Percentiles rank a stretch among this genome's conserved stretches.
Conservation (phyloP, 2,888 invertebrate species). For the Operophtera brumata region DNA sequence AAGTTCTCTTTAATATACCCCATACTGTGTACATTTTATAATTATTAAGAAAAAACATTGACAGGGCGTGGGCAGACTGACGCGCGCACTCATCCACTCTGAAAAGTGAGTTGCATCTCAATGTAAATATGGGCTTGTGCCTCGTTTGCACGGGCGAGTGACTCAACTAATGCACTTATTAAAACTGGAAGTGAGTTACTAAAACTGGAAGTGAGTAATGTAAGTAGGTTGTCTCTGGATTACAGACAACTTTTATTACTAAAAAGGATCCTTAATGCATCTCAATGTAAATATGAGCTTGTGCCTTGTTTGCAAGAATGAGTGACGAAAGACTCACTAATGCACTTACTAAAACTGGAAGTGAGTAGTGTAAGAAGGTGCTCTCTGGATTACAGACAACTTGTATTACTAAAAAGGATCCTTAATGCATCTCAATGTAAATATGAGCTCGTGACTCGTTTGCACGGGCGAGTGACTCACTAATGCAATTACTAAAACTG, state of each 20-base stretch:
- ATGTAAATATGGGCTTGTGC: constrained; percentile 34
- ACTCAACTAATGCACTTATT: constrained; percentile 24
- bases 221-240: too few species aligned
- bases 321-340: constrained; percentile 28
- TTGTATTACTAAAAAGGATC: too few species aligned
- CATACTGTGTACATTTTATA: constrained; percentile 27
- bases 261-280: constrained; percentile 11
- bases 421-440: constrained; percentile 34
- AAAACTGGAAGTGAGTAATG: too few species aligned
- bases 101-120: constrained; percentile 28
- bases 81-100: constrained; percentile 35
- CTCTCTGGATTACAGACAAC: too few species aligned
- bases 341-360: constrained; percentile 23
- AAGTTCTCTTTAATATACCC: constrained; percentile 23
- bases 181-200: neutral
- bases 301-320: constrained; percentile 28
- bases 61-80: constrained; percentile 40
- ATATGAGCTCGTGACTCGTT: constrained; percentile 33
- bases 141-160: constrained; percentile 27
- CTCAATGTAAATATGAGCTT: constrained; percentile 33
- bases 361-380: too few species aligned
- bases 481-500: constrained; percentile 25
- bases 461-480: too few species aligned
- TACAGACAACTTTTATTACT: too few species aligned
- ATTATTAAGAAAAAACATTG: constrained; percentile 24